Percentiles rank a stretch among this genome's conserved stretches.
These are phyloP conservation scores for Aphis craccivora DNA, from an alignment of 1,140 invertebrate genomes.

Conservation along the genomic window DNA sequence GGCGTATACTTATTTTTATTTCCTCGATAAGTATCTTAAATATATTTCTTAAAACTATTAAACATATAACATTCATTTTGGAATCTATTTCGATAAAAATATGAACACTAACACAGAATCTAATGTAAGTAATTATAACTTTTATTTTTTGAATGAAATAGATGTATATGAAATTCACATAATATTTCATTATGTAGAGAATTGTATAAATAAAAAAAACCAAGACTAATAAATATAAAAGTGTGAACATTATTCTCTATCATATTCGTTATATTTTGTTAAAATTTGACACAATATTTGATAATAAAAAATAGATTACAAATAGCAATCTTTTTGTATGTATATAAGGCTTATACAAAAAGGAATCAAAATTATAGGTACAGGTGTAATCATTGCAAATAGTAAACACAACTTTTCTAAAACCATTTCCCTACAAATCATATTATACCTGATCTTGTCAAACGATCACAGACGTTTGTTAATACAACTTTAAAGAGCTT, in stretches of 20 bases:
- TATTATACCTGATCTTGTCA: not conserved
- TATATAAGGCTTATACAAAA: not conserved
- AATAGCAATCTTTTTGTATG: not conserved
- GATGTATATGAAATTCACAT: not conserved
- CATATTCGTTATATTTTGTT: not conserved
- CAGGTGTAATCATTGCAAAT: not conserved
- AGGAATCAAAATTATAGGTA: not conserved
- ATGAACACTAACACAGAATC: not conserved
- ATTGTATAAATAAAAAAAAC: not conserved
- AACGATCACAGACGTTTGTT: not conserved
- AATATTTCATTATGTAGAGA: not conserved
- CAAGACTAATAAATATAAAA: not conserved
- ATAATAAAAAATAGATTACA: not conserved
- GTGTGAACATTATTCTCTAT: no score
- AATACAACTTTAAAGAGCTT: not conserved
- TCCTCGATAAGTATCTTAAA: not conserved
- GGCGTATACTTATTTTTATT: not conserved
- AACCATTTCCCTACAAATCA: not conserved
- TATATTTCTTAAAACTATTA: not conserved
- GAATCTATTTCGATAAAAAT: not conserved
- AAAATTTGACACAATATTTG: not conserved
- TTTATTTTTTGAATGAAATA: not conserved
- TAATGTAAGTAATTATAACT: not conserved
- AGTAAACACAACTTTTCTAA: not conserved
- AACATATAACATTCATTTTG: not conserved